Conservation (phyloP, 2,888 invertebrate species). For the Heterodera filipjevi region DNA sequence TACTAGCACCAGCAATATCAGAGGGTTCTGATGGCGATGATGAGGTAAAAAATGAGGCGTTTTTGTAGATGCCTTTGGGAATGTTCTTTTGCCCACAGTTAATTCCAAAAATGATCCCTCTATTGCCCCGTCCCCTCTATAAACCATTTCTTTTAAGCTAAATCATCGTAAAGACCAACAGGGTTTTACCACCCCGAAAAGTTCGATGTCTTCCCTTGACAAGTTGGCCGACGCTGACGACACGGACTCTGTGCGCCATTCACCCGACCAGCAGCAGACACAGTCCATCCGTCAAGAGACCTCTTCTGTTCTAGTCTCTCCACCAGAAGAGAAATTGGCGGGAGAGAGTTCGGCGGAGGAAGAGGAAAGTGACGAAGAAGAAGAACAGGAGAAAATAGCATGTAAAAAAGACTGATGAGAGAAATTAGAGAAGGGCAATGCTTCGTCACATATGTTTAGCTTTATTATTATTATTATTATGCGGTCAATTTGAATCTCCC, state of each 20-base stretch:
- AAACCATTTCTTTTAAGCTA: neutral
- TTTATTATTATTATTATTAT: neutral
- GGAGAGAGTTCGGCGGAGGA: neutral
- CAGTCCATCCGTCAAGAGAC: neutral
- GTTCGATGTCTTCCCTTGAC: neutral
- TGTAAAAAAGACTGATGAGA: neutral
- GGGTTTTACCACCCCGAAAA: neutral
- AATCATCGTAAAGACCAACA: neutral
- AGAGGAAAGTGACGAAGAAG: slow-evolving; percentile 1
- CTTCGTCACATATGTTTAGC: neutral
- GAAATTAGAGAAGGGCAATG: neutral
- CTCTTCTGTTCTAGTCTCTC: neutral
- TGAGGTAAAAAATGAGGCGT: neutral
- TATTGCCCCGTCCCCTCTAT: too few species aligned
- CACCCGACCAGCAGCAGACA: neutral
- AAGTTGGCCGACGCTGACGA: neutral
- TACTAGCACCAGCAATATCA: neutral
- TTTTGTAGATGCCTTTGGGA: too few species aligned
- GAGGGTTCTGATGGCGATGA: neutral
- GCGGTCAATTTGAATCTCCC: neutral
- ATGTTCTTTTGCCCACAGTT: too few species aligned
- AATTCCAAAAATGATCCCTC: too few species aligned
- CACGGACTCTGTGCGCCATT: neutral
- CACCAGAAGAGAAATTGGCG: neutral
- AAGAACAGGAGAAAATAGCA: neutral